Percentiles rank a stretch among this genome's conserved stretches.
Conservation (phyloP, 2,888 invertebrate species). For the Notodromas monacha region DNA sequence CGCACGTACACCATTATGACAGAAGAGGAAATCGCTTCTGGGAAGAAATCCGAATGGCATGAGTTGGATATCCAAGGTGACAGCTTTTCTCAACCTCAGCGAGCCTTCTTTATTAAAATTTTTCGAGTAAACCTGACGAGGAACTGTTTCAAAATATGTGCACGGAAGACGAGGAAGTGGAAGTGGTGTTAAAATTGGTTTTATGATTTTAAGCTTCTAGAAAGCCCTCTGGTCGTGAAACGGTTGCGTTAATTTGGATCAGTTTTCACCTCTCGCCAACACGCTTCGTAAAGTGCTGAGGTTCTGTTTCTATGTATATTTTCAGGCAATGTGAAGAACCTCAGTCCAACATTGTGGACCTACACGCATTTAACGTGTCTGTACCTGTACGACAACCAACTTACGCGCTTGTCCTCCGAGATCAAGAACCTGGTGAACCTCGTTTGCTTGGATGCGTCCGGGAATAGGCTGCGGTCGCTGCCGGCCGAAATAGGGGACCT, state of each 20-base stretch:
- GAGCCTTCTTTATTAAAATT: too few species aligned
- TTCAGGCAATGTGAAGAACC: constrained; percentile 75
- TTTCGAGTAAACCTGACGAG: too few species aligned
- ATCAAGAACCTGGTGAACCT: constrained; percentile 52
- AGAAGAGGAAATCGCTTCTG: constrained; percentile 60
- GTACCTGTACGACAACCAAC: constrained; percentile 78
- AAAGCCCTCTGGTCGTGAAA: too few species aligned
- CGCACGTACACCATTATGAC: constrained; percentile 70
- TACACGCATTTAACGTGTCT: constrained; percentile 67
- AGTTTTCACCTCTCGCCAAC: too few species aligned
- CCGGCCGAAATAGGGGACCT: constrained; percentile 90
- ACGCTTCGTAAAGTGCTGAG: too few species aligned
- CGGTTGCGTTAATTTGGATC: too few species aligned
- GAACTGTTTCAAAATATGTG: too few species aligned
- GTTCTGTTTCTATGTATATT: too few species aligned
- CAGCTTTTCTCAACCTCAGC: constrained; percentile 6
- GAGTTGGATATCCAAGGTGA: constrained; percentile 51
- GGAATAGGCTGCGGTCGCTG: constrained; percentile 69
- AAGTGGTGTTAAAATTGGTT: neutral
- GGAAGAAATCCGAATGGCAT: constrained; percentile 70
- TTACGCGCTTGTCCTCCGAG: constrained; percentile 63
- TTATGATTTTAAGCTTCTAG: too few species aligned
- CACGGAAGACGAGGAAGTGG: constrained; percentile 9
- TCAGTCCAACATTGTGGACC: constrained; percentile 69
- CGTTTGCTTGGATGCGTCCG: constrained; percentile 60